phyloP scores from a whole-genome alignment of 2,113 vertebrate species.

The Oriolus oriolus region DNA sequence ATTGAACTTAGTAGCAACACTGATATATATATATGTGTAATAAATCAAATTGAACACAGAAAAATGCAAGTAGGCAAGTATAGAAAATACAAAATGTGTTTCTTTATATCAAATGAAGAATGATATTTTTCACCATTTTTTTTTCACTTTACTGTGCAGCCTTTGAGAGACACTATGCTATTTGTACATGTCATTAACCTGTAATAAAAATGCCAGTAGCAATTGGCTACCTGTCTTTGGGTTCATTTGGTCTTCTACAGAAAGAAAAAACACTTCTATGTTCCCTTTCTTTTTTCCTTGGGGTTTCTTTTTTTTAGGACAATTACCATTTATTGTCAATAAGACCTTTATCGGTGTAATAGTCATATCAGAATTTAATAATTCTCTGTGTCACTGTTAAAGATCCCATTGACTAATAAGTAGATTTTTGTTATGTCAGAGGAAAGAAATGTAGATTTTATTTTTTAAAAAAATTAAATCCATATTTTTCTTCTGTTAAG shows the following conservation, averaged over 20 bases:
- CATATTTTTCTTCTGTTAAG: neutral
- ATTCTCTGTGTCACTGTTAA: neutral
- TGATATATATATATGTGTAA: neutral
- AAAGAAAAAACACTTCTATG: neutral
- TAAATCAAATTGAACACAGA: neutral
- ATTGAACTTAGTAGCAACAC: neutral
- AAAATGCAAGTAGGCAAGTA: neutral
- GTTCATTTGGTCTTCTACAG: neutral
- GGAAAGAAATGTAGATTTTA: neutral
- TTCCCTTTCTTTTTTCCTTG: neutral
- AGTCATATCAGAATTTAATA: neutral
- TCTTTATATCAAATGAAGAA: neutral
- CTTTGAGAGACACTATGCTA: neutral
- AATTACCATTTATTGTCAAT: neutral
- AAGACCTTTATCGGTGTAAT: neutral
- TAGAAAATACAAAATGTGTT: neutral
- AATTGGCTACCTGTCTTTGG: neutral
- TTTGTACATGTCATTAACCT: neutral
- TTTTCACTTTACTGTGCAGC: neutral
- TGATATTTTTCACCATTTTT: neutral
- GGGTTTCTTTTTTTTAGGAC: neutral
- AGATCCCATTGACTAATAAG: neutral
- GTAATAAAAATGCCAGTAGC: neutral
- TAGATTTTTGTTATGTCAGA: neutral
- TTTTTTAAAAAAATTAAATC: neutral